Evolutionary conservation across 2,113 vertebrate species (phyloP), one percentile per base, ranked within the genome.

Genomic region (Zeus faber): DNA sequence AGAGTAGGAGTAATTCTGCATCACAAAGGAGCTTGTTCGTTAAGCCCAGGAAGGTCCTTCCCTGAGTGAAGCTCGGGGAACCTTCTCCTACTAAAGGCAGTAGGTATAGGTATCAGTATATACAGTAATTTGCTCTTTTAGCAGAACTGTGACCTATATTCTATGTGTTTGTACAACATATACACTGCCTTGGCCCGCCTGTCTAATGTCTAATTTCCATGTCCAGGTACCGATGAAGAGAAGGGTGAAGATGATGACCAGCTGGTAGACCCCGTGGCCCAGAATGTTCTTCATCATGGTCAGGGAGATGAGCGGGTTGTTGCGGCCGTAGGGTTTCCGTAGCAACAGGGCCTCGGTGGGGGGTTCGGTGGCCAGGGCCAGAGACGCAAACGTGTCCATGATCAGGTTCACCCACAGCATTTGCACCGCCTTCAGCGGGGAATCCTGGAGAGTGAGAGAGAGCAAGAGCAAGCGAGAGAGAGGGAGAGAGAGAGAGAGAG

Each of bases 251-350:
- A 96, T 95, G 85, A 93, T 90, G 65, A 91, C 74, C 54, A 96
- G 91, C 84, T 96, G 94, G 83, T 96, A 96, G 40, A 90, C 90
- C 0, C 91, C 93, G 1, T 96, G 94, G 16, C 94, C 93, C 62
- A 95, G 80, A 58, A 96, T 95, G 66, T 94, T 96, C 81, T 96
- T 96, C 93, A 96, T 94, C 94, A 96, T 96, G 67, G 93, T 96
- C 54, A 93, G 89, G 0, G 94, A 95, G 79, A 96, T 93, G 67
- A 96, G 91, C 1, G 94, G 94, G 77, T 95, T 93, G 89, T 96
- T 92, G 6, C 94, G 88, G 50, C 94, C 94, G 0, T 96, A 95
- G 0, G 93, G 94, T 85, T 92, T 93, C 58, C 93, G 88, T 65
- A 95, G 88, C 54, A 96, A 83, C 75, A 95, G 89, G 0, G 89